phyloP scores from a whole-genome alignment of 2,888 invertebrate genomes.

The Diaperis boleti region DNA sequence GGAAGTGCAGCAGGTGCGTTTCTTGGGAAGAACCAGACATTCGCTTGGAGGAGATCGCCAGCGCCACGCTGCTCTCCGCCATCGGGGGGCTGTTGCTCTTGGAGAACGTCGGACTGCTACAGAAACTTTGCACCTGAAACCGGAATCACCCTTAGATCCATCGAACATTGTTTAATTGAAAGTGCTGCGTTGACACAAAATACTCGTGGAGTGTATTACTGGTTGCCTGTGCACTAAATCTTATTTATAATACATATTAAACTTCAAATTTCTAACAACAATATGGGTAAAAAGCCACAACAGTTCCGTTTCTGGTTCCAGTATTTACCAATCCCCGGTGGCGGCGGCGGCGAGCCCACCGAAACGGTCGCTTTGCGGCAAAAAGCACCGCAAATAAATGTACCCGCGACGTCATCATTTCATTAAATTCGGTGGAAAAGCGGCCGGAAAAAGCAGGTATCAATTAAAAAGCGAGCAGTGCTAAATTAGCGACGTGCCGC shows the following conservation, averaged over 20 bases:
- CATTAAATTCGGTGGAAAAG: constrained; percentile 11
- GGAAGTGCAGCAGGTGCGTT: constrained; percentile 74
- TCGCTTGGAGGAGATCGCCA: constrained; percentile 62
- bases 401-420: constrained; percentile 5
- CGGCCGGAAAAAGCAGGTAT: constrained; percentile 10
- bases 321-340: no score
- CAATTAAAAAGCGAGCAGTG: constrained; percentile 7
- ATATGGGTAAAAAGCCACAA: no score
- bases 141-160: constrained; percentile 7
- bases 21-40: constrained; percentile 72
- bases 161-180: no score
- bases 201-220: no score
- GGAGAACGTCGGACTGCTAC: constrained; percentile 65
- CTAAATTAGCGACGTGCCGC: neutral
- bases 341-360: neutral
- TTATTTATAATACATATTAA: no score
- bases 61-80: constrained; percentile 52
- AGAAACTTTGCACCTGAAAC: constrained; percentile 70
- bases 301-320: no score
- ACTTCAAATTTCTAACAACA: no score
- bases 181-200: no score
- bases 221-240: no score
- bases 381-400: constrained; percentile 11
- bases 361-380: constrained; percentile 7
- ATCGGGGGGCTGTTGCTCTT: constrained; percentile 55